Evolutionary conservation across 2,888 invertebrate genomes (phyloP).

Genomic region (Dione vanillae): DNA sequence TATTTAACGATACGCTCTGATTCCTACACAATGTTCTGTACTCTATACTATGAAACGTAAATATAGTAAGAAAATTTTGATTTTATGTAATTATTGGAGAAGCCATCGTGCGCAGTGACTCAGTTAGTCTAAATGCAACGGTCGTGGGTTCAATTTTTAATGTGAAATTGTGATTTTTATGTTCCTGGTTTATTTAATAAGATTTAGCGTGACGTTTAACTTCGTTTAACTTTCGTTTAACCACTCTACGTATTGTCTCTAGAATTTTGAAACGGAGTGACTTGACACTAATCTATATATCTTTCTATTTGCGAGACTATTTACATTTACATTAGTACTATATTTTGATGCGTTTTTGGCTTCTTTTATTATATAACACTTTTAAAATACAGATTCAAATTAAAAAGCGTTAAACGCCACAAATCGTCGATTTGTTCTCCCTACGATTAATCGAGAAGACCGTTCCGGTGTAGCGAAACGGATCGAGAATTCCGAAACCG

Average conservation of each 20-base stretch:
- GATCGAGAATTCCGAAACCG: slow-evolving; percentile 21
- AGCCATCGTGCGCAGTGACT: too few relatives aligned
- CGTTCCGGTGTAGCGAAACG: slow-evolving; percentile 23
- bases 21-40: slow-evolving; percentile 3
- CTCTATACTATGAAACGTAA: background rate
- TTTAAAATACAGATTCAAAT: background rate
- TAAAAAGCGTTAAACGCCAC: background rate
- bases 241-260: too few relatives aligned
- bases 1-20: slow-evolving; percentile 25
- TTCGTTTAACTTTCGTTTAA: too few relatives aligned
- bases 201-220: too few relatives aligned
- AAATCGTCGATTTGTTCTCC: slow-evolving; percentile 9
- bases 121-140: too few relatives aligned
- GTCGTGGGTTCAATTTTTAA: too few relatives aligned
- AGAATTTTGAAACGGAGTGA: background rate
- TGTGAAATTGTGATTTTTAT: too few relatives aligned
- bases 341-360: background rate
- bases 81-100: background rate
- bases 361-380: background rate
- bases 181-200: too few relatives aligned
- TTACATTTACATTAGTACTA: too few relatives aligned
- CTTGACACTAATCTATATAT: too few relatives aligned
- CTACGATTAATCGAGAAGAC: slow-evolving; percentile 23
- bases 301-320: too few relatives aligned
- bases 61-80: background rate